phyloP scores from a whole-genome alignment of 2,113 vertebrate genomes.

The Herpailurus yagouaroundi region DNA sequence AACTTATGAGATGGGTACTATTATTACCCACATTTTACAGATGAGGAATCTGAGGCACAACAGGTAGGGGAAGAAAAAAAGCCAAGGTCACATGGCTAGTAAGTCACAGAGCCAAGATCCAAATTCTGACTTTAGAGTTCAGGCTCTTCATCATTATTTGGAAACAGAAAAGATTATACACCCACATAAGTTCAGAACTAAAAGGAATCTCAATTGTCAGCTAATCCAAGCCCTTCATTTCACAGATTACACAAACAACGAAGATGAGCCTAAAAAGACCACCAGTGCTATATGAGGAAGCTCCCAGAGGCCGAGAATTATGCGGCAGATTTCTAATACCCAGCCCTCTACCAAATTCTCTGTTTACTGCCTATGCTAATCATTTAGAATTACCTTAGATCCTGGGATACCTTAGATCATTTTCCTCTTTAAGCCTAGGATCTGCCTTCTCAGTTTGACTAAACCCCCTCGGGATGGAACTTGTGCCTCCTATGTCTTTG shows the following conservation, averaged over 20 bases:
- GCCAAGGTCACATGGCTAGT: not conserved
- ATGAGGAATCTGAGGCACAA: conserved; percentile 38
- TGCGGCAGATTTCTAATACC: not conserved
- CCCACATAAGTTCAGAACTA: not conserved
- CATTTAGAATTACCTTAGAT: not conserved
- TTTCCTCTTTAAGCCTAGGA: not conserved
- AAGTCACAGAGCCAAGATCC: not conserved
- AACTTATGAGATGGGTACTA: not conserved
- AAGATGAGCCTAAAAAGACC: not conserved
- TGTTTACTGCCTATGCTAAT: not conserved
- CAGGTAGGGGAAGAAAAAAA: not conserved
- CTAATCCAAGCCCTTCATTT: not conserved
- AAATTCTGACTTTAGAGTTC: conserved; percentile 41
- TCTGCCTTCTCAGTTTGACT: not conserved
- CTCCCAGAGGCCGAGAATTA: not conserved
- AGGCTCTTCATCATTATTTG: conserved; percentile 7
- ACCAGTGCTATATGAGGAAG: not conserved
- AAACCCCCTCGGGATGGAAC: not conserved
- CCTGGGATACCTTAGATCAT: not conserved
- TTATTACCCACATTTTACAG: conserved; percentile 7
- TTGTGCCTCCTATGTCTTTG: not conserved
- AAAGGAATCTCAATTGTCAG: not conserved
- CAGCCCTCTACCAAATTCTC: not conserved
- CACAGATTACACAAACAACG: not conserved
- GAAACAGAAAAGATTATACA: conserved; percentile 41